These are phyloP conservation scores for Cheilosia urbana DNA, from an alignment of 2,888 invertebrate species.

Conservation along the genomic window DNA sequence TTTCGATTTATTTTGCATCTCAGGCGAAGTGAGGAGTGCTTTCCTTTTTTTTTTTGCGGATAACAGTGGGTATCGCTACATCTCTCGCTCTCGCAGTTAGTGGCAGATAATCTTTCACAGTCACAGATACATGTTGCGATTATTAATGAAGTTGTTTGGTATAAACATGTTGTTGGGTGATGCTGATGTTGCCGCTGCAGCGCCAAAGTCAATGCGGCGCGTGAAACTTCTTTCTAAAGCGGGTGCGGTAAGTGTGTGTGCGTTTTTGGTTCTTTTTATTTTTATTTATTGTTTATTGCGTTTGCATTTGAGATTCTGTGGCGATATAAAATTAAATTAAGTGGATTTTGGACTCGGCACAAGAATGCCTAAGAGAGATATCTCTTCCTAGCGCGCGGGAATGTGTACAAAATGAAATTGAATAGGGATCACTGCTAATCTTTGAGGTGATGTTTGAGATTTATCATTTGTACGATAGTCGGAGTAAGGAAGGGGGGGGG, in stretches of 20 bases:
- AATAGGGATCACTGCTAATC: constrained; percentile 72
- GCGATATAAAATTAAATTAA: constrained; percentile 69
- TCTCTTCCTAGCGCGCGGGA: constrained; percentile 57
- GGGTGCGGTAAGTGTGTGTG: constrained; percentile 45
- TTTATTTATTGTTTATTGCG: constrained; percentile 46
- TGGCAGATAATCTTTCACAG: constrained; percentile 76
- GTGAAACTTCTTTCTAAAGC: constrained; percentile 30
- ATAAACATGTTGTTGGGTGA: constrained; percentile 76
- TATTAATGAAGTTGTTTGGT: constrained; percentile 78
- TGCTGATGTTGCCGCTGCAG: constrained; percentile 38
- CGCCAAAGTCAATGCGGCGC: constrained; percentile 2
- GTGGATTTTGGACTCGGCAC: constrained; percentile 55
- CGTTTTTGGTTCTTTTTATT: not conserved
- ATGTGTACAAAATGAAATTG: constrained; percentile 57
- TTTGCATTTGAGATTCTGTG: constrained; percentile 61
- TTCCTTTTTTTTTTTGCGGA: constrained; percentile 29
- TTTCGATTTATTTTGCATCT: constrained; percentile 53
- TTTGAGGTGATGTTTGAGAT: constrained; percentile 62
- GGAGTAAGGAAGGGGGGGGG: not conserved
- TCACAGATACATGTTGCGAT: constrained; percentile 76
- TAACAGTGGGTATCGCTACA: constrained; percentile 65
- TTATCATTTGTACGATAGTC: constrained; percentile 55
- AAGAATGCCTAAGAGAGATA: constrained; percentile 54
- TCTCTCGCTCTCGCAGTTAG: constrained; percentile 69
- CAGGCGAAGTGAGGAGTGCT: constrained; percentile 5